Evolutionary conservation across 1,140 invertebrate species (phyloP).

Genomic region (Zaprionus kolodkinae): DNA sequence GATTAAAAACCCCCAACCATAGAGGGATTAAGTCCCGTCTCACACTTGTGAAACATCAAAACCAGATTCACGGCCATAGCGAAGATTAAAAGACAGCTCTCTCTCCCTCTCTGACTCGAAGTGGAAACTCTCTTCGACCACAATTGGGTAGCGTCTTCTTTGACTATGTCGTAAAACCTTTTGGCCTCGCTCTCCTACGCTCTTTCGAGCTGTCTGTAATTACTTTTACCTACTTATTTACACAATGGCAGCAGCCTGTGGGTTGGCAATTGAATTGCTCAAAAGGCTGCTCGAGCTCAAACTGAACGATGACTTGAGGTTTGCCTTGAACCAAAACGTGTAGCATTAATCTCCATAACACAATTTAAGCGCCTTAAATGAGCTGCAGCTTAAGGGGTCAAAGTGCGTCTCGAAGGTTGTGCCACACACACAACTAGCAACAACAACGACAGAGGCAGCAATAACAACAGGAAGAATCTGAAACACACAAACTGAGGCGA

Average conservation of each 20-base stretch:
- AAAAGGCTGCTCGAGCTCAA: constrained; percentile 38
- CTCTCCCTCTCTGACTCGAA: too few relatives aligned
- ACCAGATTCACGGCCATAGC: constrained; percentile 28
- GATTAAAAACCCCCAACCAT: constrained; percentile 40
- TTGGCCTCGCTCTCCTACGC: constrained; percentile 19
- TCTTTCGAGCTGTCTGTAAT: constrained; percentile 54
- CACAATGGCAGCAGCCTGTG: constrained; percentile 28
- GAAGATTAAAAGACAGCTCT: constrained; percentile 38
- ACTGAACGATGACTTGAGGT: neutral
- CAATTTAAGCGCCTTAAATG: constrained; percentile 78
- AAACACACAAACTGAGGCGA: constrained; percentile 1
- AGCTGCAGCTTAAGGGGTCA: constrained; percentile 64
- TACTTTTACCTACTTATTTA: constrained; percentile 60
- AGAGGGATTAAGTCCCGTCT: constrained; percentile 11
- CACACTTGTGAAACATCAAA: constrained; percentile 40
- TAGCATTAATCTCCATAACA: constrained; percentile 74
- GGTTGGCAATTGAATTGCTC: constrained; percentile 25
- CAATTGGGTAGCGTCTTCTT: neutral
- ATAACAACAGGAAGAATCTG: neutral
- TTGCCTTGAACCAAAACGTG: constrained; percentile 39
- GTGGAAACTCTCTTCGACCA: neutral
- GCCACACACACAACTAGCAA: constrained; percentile 19
- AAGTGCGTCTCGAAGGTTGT: constrained; percentile 10
- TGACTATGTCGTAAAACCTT: constrained; percentile 36
- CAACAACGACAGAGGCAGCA: neutral